These are phyloP conservation scores for Gobionotothen gibberifrons DNA, from an alignment of 2,797 vertebrate genomes.

Conservation along the genomic window DNA sequence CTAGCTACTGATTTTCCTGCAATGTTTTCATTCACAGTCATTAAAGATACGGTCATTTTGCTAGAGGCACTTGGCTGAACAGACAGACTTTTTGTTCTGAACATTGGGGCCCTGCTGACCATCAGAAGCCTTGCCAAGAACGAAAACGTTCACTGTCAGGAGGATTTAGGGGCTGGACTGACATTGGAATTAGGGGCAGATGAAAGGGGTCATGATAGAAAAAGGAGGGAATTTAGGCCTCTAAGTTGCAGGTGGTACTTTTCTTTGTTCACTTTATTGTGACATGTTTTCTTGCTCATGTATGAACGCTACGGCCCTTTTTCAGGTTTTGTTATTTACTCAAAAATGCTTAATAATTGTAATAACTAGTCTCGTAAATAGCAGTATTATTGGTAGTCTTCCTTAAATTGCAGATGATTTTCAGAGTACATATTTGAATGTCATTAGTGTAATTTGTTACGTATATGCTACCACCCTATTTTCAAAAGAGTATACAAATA, in stretches of 20 bases:
- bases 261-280: neutral
- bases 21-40: slow-evolving; percentile 31
- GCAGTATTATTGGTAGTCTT: neutral
- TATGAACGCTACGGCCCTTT: neutral
- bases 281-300: neutral
- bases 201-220: slow-evolving; percentile 40
- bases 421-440: neutral
- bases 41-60: slow-evolving; percentile 41
- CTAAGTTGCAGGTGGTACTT: slow-evolving; percentile 45
- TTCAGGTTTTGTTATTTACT: neutral
- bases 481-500: too few species aligned
- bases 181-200: slow-evolving; percentile 43
- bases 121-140: slow-evolving; percentile 37
- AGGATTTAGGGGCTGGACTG: slow-evolving; percentile 13
- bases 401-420: neutral
- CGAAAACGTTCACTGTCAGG: slow-evolving; percentile 51
- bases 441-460: neutral
- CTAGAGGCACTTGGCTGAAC: slow-evolving; percentile 32
- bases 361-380: neutral
- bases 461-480: too few species aligned
- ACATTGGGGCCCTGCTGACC: slow-evolving; percentile 42
- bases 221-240: slow-evolving; percentile 15
- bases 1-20: slow-evolving; percentile 22
- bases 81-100: slow-evolving; percentile 56
- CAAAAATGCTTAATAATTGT: neutral